These are phyloP conservation scores for Paraplagusia blochii DNA, from an alignment of 2,113 vertebrate species.

Conservation along the genomic window DNA sequence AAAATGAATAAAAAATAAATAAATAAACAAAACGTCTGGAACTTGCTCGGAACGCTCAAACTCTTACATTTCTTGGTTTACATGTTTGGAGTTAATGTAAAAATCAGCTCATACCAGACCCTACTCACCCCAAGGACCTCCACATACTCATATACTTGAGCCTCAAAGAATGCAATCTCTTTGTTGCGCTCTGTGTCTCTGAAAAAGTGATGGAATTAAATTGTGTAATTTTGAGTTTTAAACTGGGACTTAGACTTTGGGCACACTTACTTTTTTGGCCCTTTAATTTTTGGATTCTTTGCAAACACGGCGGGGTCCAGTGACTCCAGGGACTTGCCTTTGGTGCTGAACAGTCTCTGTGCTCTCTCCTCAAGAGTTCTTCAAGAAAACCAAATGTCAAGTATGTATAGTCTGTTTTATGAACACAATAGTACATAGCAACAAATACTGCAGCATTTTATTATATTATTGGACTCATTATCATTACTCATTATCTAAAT, in stretches of 20 bases:
- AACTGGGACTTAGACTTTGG: background rate
- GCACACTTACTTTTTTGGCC: slow-evolving; percentile 85
- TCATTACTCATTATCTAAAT: too few species aligned
- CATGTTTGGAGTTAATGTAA: background rate
- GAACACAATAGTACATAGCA: too few species aligned
- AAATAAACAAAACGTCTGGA: too few species aligned
- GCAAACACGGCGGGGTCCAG: slow-evolving; percentile 93
- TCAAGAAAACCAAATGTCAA: background rate
- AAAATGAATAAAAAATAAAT: too few species aligned
- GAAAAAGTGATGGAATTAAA: slow-evolving; percentile 19
- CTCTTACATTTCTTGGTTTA: too few species aligned
- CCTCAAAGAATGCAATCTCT: slow-evolving; percentile 93
- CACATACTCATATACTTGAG: slow-evolving; percentile 96
- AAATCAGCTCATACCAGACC: background rate
- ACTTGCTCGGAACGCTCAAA: too few species aligned
- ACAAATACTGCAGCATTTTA: too few species aligned
- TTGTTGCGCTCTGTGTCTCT: slow-evolving; percentile 97
- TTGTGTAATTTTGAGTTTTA: background rate
- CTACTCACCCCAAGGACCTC: slow-evolving; percentile 92
- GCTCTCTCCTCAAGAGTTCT: slow-evolving; percentile 96
- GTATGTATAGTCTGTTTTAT: too few species aligned
- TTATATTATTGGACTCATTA: too few species aligned
- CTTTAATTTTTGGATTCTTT: slow-evolving; percentile 96
- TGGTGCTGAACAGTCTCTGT: slow-evolving; percentile 95
- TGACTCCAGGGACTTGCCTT: slow-evolving; percentile 92